Percentiles rank a stretch among this genome's conserved stretches.
These are phyloP conservation scores for Phainopepla nitens DNA, from an alignment of 2,113 vertebrate species.

Conservation along the genomic window DNA sequence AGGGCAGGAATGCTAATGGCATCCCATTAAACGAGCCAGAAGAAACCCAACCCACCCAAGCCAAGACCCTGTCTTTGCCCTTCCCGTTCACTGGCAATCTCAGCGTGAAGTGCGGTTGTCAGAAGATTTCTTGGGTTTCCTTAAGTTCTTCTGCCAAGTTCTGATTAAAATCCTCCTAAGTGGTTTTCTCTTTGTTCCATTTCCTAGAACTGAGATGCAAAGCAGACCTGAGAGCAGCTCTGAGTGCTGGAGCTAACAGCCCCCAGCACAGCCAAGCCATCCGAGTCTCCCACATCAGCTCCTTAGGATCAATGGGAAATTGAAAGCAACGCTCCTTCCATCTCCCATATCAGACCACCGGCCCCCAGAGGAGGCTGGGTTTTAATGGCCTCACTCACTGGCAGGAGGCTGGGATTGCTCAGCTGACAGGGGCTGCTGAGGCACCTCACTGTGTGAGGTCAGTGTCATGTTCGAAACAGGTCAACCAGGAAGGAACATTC, in stretches of 20 bases:
- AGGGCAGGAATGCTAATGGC: background rate
- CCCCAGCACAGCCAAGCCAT: background rate
- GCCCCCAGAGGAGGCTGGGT: background rate
- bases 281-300: background rate
- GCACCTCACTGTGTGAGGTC: background rate
- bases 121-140: slow-evolving; percentile 23
- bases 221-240: background rate
- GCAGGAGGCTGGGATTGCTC: background rate
- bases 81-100: background rate
- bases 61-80: background rate
- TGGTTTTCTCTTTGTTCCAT: slow-evolving; percentile 21
- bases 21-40: background rate
- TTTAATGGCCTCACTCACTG: background rate
- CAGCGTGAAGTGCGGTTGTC: background rate
- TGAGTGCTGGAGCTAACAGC: background rate
- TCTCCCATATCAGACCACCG: background rate
- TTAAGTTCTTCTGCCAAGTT: slow-evolving; percentile 45
- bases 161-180: slow-evolving; percentile 44
- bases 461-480: accelerated
- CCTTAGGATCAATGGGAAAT: background rate
- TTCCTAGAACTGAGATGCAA: slow-evolving; percentile 21
- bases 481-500: background rate
- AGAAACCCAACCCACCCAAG: background rate
- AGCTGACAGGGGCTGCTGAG: accelerated
- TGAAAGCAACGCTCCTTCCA: background rate